A percentile compares a stretch with the other conserved stretches of the same genome.
Evolutionary conservation across 1,140 invertebrate species (phyloP).

Genomic region (Wiebesia pumilae): DNA sequence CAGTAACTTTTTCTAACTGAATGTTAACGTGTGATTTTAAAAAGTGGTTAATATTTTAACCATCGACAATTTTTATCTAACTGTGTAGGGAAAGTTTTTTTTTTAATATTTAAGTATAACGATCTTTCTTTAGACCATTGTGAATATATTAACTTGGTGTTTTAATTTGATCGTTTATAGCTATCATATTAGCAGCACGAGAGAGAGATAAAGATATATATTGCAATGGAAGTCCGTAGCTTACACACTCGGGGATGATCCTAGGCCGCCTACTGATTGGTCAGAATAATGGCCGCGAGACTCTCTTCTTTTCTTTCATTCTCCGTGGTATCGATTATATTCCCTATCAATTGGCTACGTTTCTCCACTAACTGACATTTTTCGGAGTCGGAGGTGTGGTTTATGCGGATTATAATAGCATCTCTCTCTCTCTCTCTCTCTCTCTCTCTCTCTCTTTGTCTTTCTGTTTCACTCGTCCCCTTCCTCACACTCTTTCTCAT

Average conservation of each 20-base stretch:
- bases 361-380: slow-evolving; percentile 31
- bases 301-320: slow-evolving; percentile 35
- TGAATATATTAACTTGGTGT: no score
- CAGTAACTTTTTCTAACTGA: no score
- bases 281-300: slow-evolving; percentile 42
- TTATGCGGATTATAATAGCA: slow-evolving; percentile 11
- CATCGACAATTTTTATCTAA: no score
- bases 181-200: background rate
- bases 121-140: no score
- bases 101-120: no score
- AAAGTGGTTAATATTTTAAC: no score
- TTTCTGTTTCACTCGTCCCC: background rate
- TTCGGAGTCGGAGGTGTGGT: slow-evolving; percentile 42
- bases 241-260: background rate
- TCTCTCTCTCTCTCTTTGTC: background rate
- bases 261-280: slow-evolving; percentile 41
- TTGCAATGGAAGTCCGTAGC: background rate
- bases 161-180: no score
- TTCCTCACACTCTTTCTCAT: background rate
- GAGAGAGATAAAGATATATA: background rate
- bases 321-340: slow-evolving; percentile 30
- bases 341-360: slow-evolving; percentile 41
- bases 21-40: no score
- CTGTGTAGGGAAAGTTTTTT: no score
- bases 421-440: background rate